These are phyloP conservation scores for Paramisgurnus dabryanus DNA, from an alignment of 2,113 vertebrate species.

Conservation along the genomic window DNA sequence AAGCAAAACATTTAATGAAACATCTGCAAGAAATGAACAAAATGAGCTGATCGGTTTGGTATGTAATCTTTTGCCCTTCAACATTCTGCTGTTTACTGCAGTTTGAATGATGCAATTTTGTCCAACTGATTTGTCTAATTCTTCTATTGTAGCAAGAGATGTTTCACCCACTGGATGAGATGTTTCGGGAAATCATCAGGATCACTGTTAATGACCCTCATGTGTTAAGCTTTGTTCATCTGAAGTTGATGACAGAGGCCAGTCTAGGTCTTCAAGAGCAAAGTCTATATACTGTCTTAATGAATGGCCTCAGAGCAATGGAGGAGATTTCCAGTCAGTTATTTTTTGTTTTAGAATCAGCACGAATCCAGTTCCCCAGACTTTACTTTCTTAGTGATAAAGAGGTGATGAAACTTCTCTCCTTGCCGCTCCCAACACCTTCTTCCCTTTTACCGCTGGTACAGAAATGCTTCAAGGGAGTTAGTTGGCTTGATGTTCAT, in stretches of 20 bases:
- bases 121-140: not conserved
- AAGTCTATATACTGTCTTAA: slow-evolving; percentile 65
- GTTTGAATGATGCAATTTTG: not conserved
- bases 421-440: slow-evolving; percentile 59
- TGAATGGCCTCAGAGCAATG: slow-evolving; percentile 69
- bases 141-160: slow-evolving; percentile 61
- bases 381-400: slow-evolving; percentile 81
- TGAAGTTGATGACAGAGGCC: slow-evolving; percentile 37
- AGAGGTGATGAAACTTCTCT: slow-evolving; percentile 76
- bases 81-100: not conserved
- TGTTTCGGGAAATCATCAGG: slow-evolving; percentile 74
- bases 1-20: slow-evolving; percentile 74
- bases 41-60: slow-evolving; percentile 73
- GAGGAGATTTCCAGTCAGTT: slow-evolving; percentile 73
- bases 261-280: slow-evolving; percentile 61
- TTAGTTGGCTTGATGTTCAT: slow-evolving; percentile 67
- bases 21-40: slow-evolving; percentile 63
- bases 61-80: not conserved
- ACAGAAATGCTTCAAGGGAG: slow-evolving; percentile 75
- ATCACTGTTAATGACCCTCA: slow-evolving; percentile 66
- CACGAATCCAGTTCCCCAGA: slow-evolving; percentile 74
- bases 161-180: slow-evolving; percentile 74
- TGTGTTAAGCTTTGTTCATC: slow-evolving; percentile 72
- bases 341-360: slow-evolving; percentile 63
- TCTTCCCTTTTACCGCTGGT: slow-evolving; percentile 68